These are phyloP conservation scores for Diploscapter pachys DNA, from an alignment of 1,140 invertebrate species.

Conservation along the genomic window DNA sequence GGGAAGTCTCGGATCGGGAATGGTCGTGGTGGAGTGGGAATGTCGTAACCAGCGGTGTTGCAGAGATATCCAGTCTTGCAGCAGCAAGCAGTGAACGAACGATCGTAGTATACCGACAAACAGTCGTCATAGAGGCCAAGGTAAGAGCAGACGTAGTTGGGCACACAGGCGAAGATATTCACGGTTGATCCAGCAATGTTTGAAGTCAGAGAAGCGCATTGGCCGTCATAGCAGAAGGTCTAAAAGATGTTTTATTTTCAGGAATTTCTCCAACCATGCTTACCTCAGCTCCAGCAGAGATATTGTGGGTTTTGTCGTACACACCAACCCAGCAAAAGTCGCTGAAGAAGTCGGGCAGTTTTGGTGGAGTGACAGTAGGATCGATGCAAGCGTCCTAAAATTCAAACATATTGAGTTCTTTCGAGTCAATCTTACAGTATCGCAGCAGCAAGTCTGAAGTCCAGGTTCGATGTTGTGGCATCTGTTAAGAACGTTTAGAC, in stretches of 20 bases:
- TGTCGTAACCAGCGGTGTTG: constrained; percentile 15
- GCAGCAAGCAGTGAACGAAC: constrained; percentile 31
- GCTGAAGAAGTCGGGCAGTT: constrained; percentile 9
- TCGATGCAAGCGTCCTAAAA: constrained; percentile 9
- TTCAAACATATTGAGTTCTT: too few species aligned
- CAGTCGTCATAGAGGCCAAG: constrained; percentile 22
- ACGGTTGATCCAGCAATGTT: constrained; percentile 7
- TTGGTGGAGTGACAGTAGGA: constrained; percentile 27
- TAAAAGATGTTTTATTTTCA: background rate
- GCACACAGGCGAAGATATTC: constrained; percentile 26
- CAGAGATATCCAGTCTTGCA: constrained; percentile 31
- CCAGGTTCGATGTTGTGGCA: constrained; percentile 26
- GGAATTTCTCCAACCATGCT: background rate
- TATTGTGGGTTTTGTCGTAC: background rate
- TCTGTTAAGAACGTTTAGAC: constrained; percentile 20
- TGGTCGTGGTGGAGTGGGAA: constrained; percentile 6
- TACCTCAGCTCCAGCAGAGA: constrained; percentile 25
- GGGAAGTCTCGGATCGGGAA: background rate
- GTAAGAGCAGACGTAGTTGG: constrained; percentile 20
- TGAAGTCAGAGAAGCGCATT: constrained; percentile 21
- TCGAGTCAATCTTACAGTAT: too few species aligned
- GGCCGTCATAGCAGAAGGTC: constrained; percentile 27
- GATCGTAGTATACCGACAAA: constrained; percentile 2
- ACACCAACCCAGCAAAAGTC: constrained; percentile 7
- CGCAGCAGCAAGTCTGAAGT: constrained; percentile 13